phyloP scores from a whole-genome alignment of 2,797 vertebrate species.

The Okamejei kenojei region DNA sequence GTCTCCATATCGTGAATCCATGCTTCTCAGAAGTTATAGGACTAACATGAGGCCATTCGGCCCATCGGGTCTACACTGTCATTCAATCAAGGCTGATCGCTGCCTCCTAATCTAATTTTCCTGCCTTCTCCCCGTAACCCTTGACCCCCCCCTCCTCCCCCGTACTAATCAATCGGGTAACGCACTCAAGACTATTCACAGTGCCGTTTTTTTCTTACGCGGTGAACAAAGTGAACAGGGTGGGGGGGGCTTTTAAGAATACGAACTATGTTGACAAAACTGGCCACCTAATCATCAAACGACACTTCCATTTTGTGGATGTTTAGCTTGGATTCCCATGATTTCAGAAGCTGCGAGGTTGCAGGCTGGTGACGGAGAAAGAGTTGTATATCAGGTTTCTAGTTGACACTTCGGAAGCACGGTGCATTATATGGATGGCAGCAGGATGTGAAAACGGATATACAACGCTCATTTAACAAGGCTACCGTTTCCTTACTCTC shows the following conservation, averaged over 20 bases:
- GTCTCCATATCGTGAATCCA: no score
- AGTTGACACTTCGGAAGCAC: not conserved
- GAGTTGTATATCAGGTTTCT: not conserved
- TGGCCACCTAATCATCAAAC: not conserved
- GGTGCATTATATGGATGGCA: not conserved
- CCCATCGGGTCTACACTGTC: no score
- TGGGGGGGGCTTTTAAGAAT: not conserved
- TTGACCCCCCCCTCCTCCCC: no score
- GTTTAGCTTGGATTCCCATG: not conserved
- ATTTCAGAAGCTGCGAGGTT: not conserved
- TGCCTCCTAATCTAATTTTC: no score
- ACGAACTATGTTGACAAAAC: not conserved
- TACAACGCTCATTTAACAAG: not conserved
- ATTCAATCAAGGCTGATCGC: no score
- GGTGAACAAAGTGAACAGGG: no score
- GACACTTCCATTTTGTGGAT: not conserved
- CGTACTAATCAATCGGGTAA: no score
- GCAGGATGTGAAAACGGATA: constrained; percentile 22
- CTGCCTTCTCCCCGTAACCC: no score
- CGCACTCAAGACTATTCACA: no score
- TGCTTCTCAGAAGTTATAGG: no score
- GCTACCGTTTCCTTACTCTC: constrained; percentile 16
- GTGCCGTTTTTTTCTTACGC: no score
- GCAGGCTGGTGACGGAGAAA: not conserved
- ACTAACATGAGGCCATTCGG: no score